Conservation (phyloP, 2,888 invertebrate species). For the Actias luna region DNA sequence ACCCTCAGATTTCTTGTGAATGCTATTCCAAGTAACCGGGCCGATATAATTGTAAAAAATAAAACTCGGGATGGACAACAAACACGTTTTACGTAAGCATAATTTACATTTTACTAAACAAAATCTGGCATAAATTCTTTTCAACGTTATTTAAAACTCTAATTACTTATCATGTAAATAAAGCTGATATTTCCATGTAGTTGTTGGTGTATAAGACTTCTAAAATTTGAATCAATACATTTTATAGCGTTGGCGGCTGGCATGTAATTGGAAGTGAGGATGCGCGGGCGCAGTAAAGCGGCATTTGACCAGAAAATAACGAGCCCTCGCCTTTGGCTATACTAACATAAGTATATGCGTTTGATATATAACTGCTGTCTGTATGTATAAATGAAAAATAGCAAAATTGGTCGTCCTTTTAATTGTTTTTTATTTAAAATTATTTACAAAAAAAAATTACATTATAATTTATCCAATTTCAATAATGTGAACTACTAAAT, state of each 20-base stretch:
- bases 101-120: conserved; percentile 66
- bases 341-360: conserved; percentile 48
- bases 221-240: conserved; percentile 30
- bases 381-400: no score
- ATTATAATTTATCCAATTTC: no score
- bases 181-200: conserved; percentile 30
- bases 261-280: conserved; percentile 79
- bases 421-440: no score
- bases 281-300: conserved; percentile 79
- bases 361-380: conserved; percentile 70
- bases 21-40: conserved; percentile 79
- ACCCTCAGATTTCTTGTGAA: conserved; percentile 74
- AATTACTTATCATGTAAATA: conserved; percentile 16
- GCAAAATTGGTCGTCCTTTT: no score
- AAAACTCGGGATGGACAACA: conserved; percentile 75
- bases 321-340: conserved; percentile 62
- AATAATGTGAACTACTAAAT: no score
- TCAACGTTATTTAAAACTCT: conserved; percentile 19
- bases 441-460: no score
- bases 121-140: conserved; percentile 24
- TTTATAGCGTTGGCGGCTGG: conserved; percentile 79
- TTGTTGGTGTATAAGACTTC: conserved; percentile 36
- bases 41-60: conserved; percentile 80
- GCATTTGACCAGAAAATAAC: conserved; percentile 82
- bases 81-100: conserved; percentile 80